Percentiles rank a stretch among this genome's conserved stretches.
Conservation (phyloP, 1,140 invertebrate genomes). For the Ostrea denselamellosa region DNA sequence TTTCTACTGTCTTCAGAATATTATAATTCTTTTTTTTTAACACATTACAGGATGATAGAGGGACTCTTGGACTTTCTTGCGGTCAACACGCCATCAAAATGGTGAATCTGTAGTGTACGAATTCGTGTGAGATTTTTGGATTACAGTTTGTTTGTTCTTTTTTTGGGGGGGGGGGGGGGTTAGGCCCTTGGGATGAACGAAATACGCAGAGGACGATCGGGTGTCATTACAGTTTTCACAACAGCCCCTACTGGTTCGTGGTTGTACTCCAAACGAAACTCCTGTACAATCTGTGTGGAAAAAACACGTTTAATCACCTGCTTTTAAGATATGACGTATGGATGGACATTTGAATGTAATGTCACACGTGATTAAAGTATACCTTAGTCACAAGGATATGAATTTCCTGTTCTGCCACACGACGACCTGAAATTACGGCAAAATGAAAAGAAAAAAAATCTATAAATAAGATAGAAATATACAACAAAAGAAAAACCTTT, state of each 20-base stretch:
- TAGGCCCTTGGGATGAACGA: constrained; percentile 63
- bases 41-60: no score
- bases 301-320: neutral
- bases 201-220: constrained; percentile 73
- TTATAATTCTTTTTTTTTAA: no score
- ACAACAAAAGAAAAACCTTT: constrained; percentile 1
- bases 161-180: no score
- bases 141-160: no score
- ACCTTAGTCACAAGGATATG: constrained; percentile 80
- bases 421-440: constrained; percentile 71
- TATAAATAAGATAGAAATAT: neutral
- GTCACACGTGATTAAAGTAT: neutral
- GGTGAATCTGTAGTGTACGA: no score
- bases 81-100: no score
- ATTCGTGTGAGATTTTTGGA: no score
- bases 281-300: constrained; percentile 71
- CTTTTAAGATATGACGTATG: neutral
- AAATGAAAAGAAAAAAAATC: neutral
- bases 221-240: constrained; percentile 76
- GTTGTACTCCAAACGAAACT: constrained; percentile 68
- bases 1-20: no score
- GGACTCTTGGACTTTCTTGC: no score
- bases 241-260: constrained; percentile 72
- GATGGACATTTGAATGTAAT: neutral
- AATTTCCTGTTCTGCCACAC: constrained; percentile 79